Evolutionary conservation across 53 echinoderm and acorn worm genomes (phyloP).

Genomic region (Temnopleurus reevesii): DNA sequence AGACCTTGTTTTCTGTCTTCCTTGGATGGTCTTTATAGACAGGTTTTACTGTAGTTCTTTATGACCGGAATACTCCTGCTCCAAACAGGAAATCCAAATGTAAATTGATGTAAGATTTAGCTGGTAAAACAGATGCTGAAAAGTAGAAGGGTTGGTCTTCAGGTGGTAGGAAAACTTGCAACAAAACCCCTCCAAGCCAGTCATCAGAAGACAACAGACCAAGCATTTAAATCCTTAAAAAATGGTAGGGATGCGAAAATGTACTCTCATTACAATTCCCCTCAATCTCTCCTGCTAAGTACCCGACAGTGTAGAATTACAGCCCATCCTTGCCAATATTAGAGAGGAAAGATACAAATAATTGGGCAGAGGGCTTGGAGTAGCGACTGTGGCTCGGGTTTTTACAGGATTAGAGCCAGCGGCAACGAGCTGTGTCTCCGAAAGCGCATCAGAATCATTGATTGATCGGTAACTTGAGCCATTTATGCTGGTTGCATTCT

Average conservation of each 20-base stretch:
- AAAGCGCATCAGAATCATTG: background rate
- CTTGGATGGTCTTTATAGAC: too few relatives aligned
- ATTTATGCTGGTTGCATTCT: background rate
- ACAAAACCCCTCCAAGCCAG: background rate
- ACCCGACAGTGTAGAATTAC: background rate
- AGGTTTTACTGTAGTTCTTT: too few relatives aligned
- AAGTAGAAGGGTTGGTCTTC: too few relatives aligned
- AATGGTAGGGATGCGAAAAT: background rate
- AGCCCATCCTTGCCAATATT: background rate
- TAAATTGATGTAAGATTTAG: too few relatives aligned
- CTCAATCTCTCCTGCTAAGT: background rate
- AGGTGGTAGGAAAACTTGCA: too few relatives aligned
- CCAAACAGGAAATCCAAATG: too few relatives aligned
- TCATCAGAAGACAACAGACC: background rate
- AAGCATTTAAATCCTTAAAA: background rate
- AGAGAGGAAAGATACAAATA: background rate
- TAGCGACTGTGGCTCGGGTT: background rate
- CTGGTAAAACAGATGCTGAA: too few relatives aligned
- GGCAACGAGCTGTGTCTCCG: background rate
- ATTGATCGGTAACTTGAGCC: background rate
- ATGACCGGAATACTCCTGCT: too few relatives aligned
- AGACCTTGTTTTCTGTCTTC: too few relatives aligned
- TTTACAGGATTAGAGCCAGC: background rate
- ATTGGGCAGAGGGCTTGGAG: too few relatives aligned
- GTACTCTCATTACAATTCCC: conserved; percentile 11